Percentiles rank a stretch among this genome's conserved stretches.
phyloP scores from a whole-genome alignment of 2,888 invertebrate species.

The Ectropis crepuscularia region DNA sequence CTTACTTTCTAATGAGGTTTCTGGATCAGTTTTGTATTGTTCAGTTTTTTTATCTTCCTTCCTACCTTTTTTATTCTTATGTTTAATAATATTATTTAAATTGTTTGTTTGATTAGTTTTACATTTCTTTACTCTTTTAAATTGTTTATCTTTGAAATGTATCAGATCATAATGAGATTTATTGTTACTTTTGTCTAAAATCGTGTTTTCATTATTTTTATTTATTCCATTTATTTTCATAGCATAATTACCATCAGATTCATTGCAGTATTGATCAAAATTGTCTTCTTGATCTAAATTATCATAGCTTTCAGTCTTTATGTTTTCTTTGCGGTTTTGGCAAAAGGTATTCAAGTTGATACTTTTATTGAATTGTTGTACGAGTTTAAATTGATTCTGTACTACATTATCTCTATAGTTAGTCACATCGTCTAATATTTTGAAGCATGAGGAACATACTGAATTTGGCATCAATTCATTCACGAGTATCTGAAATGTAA shows the following conservation, averaged over 20 bases:
- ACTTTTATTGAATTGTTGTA: slow-evolving; percentile 38
- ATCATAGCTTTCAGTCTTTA: not conserved
- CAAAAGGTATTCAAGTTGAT: slow-evolving; percentile 40
- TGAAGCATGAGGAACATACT: slow-evolving; percentile 54
- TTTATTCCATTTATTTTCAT: not conserved
- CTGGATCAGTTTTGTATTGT: not conserved
- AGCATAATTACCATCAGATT: not conserved
- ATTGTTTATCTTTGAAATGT: not conserved
- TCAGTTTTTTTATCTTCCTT: not conserved
- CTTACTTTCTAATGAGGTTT: not conserved
- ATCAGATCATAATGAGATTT: not conserved
- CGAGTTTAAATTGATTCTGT: slow-evolving; percentile 55
- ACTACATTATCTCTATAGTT: slow-evolving; percentile 49
- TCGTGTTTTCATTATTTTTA: not conserved
- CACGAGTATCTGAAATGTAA: slow-evolving; percentile 53
- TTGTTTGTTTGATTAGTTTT: not conserved
- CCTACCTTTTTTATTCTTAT: not conserved
- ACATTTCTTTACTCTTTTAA: not conserved
- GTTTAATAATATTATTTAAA: not conserved
- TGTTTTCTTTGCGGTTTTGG: slow-evolving; percentile 23
- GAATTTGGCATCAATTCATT: slow-evolving; percentile 52
- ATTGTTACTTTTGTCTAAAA: not conserved
- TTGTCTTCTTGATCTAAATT: not conserved
- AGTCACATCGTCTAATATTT: slow-evolving; percentile 52
- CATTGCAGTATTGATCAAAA: not conserved